phyloP scores from a whole-genome alignment of 2,888 invertebrate genomes.

The Acheta domesticus region DNA sequence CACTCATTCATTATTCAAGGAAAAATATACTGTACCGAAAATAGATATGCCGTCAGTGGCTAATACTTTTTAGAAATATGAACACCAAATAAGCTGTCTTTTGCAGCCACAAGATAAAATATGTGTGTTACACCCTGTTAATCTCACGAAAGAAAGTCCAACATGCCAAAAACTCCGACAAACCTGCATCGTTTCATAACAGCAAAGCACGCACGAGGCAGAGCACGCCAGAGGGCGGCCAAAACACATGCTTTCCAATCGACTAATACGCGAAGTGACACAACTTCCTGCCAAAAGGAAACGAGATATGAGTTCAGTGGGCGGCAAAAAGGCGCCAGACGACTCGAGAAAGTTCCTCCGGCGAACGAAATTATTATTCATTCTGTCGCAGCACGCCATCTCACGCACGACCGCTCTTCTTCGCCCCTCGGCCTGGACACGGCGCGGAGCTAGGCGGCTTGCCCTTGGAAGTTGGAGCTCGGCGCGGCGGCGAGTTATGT shows the following conservation, averaged over 20 bases:
- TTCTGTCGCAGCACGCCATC: background rate
- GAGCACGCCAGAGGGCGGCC: no score
- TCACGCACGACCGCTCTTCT: background rate
- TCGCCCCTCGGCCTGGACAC: no score
- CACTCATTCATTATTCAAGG: no score
- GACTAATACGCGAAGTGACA: background rate
- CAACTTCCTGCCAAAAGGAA: constrained; percentile 18
- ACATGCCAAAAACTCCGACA: background rate
- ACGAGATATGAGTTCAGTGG: background rate
- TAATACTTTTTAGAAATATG: no score
- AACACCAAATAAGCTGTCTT: no score
- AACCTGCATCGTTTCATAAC: background rate
- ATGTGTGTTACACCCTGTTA: no score
- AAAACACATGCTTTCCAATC: constrained; percentile 1
- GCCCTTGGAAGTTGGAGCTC: no score
- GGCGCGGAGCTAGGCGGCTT: no score
- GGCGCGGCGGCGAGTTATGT: no score
- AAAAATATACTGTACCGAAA: no score
- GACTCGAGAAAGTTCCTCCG: background rate
- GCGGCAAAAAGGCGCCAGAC: background rate
- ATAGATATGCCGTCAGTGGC: no score
- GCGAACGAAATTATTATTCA: background rate
- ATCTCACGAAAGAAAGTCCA: background rate
- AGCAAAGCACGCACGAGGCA: background rate
- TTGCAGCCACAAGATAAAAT: no score